phyloP scores from a whole-genome alignment of 2,888 invertebrate species.

The Ennomos fuscantarius region DNA sequence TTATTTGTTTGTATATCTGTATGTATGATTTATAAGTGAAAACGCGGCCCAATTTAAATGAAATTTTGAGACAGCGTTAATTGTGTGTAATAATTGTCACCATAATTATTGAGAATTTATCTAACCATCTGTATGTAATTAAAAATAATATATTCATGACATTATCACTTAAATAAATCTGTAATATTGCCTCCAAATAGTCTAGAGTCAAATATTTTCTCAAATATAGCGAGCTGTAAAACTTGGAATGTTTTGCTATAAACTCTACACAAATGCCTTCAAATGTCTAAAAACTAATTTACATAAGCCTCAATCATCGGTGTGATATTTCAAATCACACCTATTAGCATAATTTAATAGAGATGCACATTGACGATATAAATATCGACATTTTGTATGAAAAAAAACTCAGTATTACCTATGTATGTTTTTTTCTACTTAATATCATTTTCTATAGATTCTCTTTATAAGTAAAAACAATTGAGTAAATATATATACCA shows the following conservation, averaged over 20 bases:
- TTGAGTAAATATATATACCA: no score
- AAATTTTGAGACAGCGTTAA: not conserved
- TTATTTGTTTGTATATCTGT: no score
- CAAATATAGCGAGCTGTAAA: conserved; percentile 27
- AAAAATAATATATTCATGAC: conserved; percentile 17
- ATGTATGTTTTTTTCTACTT: no score
- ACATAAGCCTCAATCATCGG: conserved; percentile 29
- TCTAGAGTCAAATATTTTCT: conserved; percentile 17
- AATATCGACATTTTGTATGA: not conserved
- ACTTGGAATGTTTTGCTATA: conserved; percentile 28
- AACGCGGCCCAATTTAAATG: no score
- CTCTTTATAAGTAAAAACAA: no score
- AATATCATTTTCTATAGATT: no score
- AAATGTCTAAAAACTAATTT: conserved; percentile 22
- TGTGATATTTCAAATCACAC: conserved; percentile 30
- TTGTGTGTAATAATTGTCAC: conserved; percentile 1
- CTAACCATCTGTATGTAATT: conserved; percentile 9
- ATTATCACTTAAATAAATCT: conserved; percentile 15
- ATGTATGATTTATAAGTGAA: no score
- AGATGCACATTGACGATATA: conserved; percentile 5
- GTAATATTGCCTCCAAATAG: conserved; percentile 18
- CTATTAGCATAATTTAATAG: conserved; percentile 26
- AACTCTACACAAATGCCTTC: conserved; percentile 13
- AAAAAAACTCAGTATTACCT: no score
- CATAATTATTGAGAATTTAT: conserved; percentile 13